A percentile compares a stretch with the other conserved stretches of the same genome.
Conservation (phyloP, 2,888 invertebrate genomes). For the Rapana venosa region DNA sequence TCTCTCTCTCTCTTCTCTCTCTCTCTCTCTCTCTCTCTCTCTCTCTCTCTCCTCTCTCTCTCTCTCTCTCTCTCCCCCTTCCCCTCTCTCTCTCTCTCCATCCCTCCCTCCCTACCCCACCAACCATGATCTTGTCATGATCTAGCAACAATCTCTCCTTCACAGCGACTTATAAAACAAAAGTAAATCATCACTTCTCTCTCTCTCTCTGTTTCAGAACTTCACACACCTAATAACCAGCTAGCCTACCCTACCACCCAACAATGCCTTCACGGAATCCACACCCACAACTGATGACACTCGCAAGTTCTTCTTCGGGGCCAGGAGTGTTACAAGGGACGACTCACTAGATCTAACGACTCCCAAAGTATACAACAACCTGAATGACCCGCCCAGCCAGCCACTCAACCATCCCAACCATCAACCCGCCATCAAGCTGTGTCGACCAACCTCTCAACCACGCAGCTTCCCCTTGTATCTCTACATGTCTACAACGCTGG, state of each 20-base stretch:
- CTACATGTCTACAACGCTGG: conserved; percentile 32
- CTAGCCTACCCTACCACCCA: not conserved
- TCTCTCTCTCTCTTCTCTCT: too few species aligned
- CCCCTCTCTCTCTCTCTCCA: not conserved
- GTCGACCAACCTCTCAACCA: not conserved
- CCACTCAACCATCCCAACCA: not conserved
- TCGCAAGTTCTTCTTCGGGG: not conserved
- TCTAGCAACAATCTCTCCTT: too few species aligned
- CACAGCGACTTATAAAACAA: too few species aligned
- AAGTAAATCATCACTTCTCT: too few species aligned
- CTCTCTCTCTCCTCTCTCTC: not conserved
- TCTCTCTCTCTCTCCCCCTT: not conserved
- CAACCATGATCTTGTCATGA: too few species aligned
- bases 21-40: too few species aligned
- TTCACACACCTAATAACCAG: not conserved
- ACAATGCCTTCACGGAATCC: not conserved
- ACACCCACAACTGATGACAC: not conserved
- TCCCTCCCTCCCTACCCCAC: not conserved
- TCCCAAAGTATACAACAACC: not conserved
- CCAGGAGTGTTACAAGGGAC: not conserved
- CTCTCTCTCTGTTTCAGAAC: too few species aligned
- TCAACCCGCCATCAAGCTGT: not conserved
- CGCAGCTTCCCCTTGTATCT: not conserved
- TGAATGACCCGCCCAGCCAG: not conserved
- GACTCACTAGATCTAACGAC: not conserved